Evolutionary conservation across 2,888 invertebrate species (phyloP).

Genomic region (Sympetrum striolatum): DNA sequence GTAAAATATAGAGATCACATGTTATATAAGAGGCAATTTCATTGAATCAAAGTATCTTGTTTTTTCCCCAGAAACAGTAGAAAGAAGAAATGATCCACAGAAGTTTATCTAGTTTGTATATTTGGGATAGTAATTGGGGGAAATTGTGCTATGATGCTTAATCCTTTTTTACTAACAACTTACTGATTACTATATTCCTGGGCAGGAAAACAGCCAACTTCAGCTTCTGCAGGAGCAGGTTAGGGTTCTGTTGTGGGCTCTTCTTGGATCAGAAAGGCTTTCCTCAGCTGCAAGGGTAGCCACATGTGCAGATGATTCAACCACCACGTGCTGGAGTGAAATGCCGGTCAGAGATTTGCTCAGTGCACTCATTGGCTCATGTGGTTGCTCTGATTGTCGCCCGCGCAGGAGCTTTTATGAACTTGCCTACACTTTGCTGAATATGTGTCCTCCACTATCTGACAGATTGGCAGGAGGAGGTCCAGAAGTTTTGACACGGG

Average conservation of each 20-base stretch:
- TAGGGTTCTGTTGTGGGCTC: constrained; percentile 27
- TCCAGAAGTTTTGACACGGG: not conserved
- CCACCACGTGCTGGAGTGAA: not conserved
- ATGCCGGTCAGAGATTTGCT: not conserved
- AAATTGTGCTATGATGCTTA: too few relatives aligned
- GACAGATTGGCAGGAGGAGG: constrained; percentile 1
- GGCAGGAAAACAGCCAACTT: not conserved
- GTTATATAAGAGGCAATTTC: too few relatives aligned
- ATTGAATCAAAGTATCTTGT: too few relatives aligned
- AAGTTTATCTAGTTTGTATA: too few relatives aligned
- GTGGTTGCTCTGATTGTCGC: not conserved
- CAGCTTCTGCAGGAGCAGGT: constrained; percentile 38
- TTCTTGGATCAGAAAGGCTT: constrained; percentile 35
- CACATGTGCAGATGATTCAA: not conserved
- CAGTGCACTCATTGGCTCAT: not conserved
- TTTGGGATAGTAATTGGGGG: too few relatives aligned
- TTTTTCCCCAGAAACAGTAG: too few relatives aligned
- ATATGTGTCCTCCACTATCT: constrained; percentile 2
- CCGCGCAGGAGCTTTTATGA: not conserved
- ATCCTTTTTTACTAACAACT: too few relatives aligned
- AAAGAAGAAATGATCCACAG: too few relatives aligned
- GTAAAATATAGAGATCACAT: too few relatives aligned
- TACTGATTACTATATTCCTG: too few relatives aligned
- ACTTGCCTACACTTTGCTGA: not conserved
- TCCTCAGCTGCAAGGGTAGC: not conserved